Evolutionary conservation across 2,113 vertebrate species (phyloP).

Genomic region (Gorsachius goisagi): DNA sequence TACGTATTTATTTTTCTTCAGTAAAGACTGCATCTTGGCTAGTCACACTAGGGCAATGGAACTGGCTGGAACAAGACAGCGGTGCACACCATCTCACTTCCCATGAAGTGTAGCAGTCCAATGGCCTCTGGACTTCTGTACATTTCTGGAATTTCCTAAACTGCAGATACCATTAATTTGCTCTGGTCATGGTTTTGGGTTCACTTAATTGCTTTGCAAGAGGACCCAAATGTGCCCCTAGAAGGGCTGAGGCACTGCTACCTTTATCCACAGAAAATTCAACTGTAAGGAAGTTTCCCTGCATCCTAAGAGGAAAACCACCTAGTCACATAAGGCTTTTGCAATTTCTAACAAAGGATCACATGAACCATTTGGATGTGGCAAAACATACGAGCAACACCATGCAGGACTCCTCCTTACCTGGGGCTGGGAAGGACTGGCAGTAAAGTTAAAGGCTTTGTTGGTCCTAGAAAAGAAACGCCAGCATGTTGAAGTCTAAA

Average conservation of each 20-base stretch:
- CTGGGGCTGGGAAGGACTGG: constrained; percentile 84
- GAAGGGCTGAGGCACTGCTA: neutral
- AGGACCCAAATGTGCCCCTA: neutral
- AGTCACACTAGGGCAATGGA: neutral
- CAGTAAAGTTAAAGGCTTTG: constrained; percentile 75
- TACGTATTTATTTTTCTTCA: neutral
- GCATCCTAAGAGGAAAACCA: neutral
- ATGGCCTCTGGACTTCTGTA: neutral
- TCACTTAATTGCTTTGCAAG: neutral
- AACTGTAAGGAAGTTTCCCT: neutral
- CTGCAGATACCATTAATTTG: neutral
- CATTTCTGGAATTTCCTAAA: neutral
- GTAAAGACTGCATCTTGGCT: neutral
- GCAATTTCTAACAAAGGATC: neutral
- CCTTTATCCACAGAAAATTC: neutral
- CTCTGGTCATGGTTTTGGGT: neutral
- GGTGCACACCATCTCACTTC: neutral
- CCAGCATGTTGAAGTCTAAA: neutral
- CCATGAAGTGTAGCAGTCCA: neutral
- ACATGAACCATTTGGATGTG: neutral
- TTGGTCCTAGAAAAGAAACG: constrained; percentile 72
- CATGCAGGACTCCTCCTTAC: constrained; percentile 54
- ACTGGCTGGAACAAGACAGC: neutral
- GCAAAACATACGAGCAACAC: neutral
- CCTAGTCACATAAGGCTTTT: neutral